Percentiles rank a stretch among this genome's conserved stretches.
Evolutionary conservation across 2,797 vertebrate species (phyloP).

Genomic region (Varecia variegata): DNA sequence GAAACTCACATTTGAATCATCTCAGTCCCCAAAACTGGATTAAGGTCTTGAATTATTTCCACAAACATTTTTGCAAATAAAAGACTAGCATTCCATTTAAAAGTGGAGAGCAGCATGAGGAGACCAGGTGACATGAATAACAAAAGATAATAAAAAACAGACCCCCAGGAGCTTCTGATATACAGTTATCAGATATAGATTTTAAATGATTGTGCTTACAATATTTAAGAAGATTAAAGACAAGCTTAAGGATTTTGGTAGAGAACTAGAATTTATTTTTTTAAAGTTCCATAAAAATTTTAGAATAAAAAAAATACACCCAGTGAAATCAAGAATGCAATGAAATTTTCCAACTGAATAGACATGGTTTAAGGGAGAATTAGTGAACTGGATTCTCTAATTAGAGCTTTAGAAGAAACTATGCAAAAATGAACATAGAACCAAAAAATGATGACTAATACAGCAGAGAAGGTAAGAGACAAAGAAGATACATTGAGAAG

Average conservation of each 20-base stretch:
- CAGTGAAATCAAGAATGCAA: neutral
- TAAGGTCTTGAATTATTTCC: neutral
- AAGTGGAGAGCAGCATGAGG: neutral
- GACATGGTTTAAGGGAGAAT: neutral
- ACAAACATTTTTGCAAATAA: neutral
- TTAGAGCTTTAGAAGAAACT: neutral
- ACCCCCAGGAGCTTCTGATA: neutral
- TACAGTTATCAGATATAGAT: neutral
- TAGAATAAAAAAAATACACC: neutral
- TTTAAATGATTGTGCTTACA: neutral
- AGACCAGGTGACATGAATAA: neutral
- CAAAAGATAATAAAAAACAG: neutral
- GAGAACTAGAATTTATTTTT: constrained; percentile 4
- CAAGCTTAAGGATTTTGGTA: neutral
- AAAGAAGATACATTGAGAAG: neutral
- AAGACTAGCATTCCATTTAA: neutral
- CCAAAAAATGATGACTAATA: neutral
- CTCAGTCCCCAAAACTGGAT: neutral
- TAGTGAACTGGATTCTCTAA: neutral
- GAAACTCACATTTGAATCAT: neutral
- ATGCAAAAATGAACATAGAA: neutral
- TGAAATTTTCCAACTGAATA: neutral
- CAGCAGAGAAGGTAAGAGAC: neutral
- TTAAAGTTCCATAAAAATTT: neutral
- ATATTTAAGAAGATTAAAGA: neutral